Evolutionary conservation across 64 coral and sea anemone genomes (phyloP).

Genomic region (Porites australiensis): DNA sequence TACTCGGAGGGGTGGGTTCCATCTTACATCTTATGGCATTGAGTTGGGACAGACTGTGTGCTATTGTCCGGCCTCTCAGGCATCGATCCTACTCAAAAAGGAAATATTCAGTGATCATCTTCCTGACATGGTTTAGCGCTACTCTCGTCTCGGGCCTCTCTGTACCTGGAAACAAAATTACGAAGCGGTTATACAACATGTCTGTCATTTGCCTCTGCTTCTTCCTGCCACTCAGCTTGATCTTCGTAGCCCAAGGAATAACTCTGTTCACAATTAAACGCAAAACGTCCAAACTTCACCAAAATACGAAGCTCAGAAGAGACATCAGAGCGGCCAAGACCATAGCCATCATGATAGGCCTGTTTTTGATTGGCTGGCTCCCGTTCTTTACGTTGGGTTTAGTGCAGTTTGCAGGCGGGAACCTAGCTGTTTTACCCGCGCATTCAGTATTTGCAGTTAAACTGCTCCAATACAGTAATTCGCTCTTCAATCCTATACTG

Average conservation of each 20-base stretch:
- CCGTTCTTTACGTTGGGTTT: constrained; percentile 75
- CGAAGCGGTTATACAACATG: constrained; percentile 65
- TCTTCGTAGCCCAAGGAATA: constrained; percentile 59
- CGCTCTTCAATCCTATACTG: constrained; percentile 78
- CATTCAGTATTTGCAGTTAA: constrained; percentile 83
- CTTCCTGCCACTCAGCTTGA: constrained; percentile 66
- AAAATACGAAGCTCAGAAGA: not conserved
- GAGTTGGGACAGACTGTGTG: constrained; percentile 87
- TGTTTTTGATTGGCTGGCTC: constrained; percentile 84
- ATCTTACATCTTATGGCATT: constrained; percentile 84
- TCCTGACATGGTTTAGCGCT: constrained; percentile 53
- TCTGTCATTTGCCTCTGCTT: constrained; percentile 80
- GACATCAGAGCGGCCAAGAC: constrained; percentile 75
- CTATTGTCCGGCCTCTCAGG: constrained; percentile 80
- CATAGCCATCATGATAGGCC: constrained; percentile 72
- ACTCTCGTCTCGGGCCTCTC: constrained; percentile 53
- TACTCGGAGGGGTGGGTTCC: constrained; percentile 79
- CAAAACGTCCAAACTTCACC: constrained; percentile 26
- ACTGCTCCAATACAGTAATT: constrained; percentile 86
- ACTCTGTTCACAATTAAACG: constrained; percentile 54
- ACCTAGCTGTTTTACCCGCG: not conserved
- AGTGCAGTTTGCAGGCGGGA: not conserved
- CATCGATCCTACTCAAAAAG: constrained; percentile 75
- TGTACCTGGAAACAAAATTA: constrained; percentile 64
- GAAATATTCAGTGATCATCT: constrained; percentile 67